Base-by-base conservation (phyloP, 2,797 vertebrate species). In the Molossus molossus region DNA sequence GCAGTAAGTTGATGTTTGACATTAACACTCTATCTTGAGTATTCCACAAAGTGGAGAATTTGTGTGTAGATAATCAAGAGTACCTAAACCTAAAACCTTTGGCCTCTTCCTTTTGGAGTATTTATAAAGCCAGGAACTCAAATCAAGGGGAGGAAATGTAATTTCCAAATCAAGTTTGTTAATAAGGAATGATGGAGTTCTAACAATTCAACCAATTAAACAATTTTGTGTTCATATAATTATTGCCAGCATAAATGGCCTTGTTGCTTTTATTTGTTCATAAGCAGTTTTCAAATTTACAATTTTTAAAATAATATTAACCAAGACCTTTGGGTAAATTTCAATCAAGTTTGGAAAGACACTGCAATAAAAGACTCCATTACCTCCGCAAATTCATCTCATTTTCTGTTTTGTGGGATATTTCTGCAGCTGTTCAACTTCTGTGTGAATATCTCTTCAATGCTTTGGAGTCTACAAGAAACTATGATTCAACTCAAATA, bases 181-280 rank as follows among this genome's bases (percentile, higher is more conserved):
- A 96, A 85, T 79, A 95, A 96, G 75, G 9, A 96, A 88, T 60
- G 60, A 88, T 67, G 76, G 29, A 58, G 18, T 73, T 96, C 62
- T 69, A 93, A 94, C 69, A 93, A 67, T 90, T 92, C 70, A 94
- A 87, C 90, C n/a, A 88, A 86, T 86, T 96, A 90, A 80, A 90
- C 69, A 93, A 60, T 40, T 96, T 90, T 96, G 81, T 95, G 27
- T 94, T 81, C 83, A 64, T 55, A 70, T 93, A 83, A 95, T 97
- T 84, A 95, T 88, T 95, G n/a, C 76, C 69, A 91, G 15, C 53
- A 90, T 85, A 91, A 94, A 84, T 88, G 69, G 13, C 84, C 73
- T 88, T 91, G 55, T 96, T 95, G 81, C 62, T 91, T 97, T 96
- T 97, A 94, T 97, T 97, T 96, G 65, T 94, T 92, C 89, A 55